Evolutionary conservation across 2,797 vertebrate species (phyloP), one percentile per base, ranked within the genome.

Genomic region (Acrossocheilus fasciatus): DNA sequence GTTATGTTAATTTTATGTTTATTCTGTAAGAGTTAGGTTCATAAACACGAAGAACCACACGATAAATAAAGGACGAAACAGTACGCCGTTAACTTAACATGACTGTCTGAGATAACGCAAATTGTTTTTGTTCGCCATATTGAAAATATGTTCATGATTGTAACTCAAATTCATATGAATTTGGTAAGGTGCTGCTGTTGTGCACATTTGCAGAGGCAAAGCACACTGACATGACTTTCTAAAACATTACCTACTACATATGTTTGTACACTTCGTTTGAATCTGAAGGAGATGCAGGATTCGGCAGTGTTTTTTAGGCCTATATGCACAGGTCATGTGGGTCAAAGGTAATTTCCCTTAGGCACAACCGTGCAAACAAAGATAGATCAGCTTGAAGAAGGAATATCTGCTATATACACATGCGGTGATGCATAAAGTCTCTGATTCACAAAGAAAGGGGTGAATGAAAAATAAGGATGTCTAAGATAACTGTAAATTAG

Each of bases 401-500:
- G 6, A 76, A 76, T 75, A 76, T 76, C 17, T 75, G 45, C 73
- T 75, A 52, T 36, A 5, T 34, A 17, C 73, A 52, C 26, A 74
- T 34, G n/a, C 12, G 2, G 26, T 30, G 62, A 64, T 64, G 62
- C 26, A 64, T 30, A 15, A 34, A 66, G 14, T 34, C 26, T 66
- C 14, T 7, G 62, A 66, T 66, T 30, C 62, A 66, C 26, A 66
- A 66, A 7, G 26, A 64, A 30, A 17, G 14, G 5, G 12, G 14
- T 66, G 4, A 66, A 66, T 7, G 6, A 66, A 66, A 66, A 34
- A 7, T 30, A 34, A 66, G 14, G 6, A 15, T 30, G 26, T 34
- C 26, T 66, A 17, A 66, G 5, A 66, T 34, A 64, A 23, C 54
- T 23, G 26, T 14, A 64, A 64, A 30, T 6, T 34, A 15, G 2